Evolutionary conservation across 2,888 invertebrate genomes (phyloP), one percentile per base, ranked within the genome.

Genomic region (Drosophila tanythrix): DNA sequence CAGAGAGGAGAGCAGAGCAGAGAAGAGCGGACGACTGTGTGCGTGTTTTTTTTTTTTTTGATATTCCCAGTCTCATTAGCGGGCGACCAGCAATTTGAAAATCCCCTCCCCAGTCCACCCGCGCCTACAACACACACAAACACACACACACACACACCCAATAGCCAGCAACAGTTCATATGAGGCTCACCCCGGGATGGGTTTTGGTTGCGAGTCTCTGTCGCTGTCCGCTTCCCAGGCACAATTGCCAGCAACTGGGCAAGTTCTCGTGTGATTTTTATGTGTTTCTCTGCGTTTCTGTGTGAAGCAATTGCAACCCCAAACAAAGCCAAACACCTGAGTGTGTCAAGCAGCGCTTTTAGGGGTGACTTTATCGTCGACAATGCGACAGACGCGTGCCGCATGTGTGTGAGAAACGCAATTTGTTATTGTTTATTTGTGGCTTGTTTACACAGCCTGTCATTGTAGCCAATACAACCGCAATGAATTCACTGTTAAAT

Each of bases 201-300:
- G 6, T 52, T 52, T 27, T 50, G 64, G 27, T 48, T 35, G 13
- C 33, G 36, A 52, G 50, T 33, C 51, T 15, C 25, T 43, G 48
- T 43, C 40, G 18, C 29, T 50, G 58, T 40, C 51, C 67, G 56
- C 46, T 75, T 75, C 79, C 84, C 76, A 78, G 80, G 70, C 76
- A 50, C 75, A 69, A 25, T 66, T 62, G 66, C 65, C 82, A 69
- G 31, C 81, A 87, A 83, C 87, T 90, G 90, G 65, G 75, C 64
- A 64, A 57, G 87, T 92, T 91, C 91, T 91, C 91, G 91, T 91
- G 91, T 91, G 91, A 91, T 91, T 90, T 86, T 87, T 85, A n/a
- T 80, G 29, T 46, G 33, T 15, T 29, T 57, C 69, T 83, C 36
- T 78, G 36, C 33, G 33, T 29, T 29, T 57, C 72, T 79, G 79